These are phyloP conservation scores for Trichogramma pretiosum DNA, from an alignment of 1,140 invertebrate species.

Conservation along the genomic window DNA sequence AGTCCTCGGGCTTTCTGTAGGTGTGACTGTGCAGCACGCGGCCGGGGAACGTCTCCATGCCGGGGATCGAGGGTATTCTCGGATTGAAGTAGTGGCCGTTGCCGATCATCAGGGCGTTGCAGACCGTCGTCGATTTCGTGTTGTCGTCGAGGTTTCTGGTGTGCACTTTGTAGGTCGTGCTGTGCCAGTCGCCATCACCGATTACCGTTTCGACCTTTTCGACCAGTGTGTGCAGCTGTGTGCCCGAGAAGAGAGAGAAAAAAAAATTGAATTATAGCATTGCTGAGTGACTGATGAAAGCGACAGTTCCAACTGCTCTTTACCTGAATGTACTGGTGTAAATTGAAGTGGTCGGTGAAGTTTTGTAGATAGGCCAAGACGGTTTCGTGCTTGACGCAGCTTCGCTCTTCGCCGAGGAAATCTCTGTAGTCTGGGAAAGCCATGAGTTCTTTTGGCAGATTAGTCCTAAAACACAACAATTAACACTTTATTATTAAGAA, in stretches of 20 bases:
- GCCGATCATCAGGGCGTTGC: conserved; percentile 58
- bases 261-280: too few species aligned
- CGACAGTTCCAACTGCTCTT: too few species aligned
- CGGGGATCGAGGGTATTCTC: conserved; percentile 49
- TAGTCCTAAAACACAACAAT: too few species aligned
- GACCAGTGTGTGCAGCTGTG: conserved; percentile 33
- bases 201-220: conserved; percentile 28
- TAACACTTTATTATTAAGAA: too few species aligned
- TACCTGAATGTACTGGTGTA: conserved; percentile 49
- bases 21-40: conserved; percentile 56
- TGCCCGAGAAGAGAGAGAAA: too few species aligned
- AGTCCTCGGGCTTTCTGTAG: conserved; percentile 53
- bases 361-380: conserved; percentile 56
- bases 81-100: conserved; percentile 61
- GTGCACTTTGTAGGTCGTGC: conserved; percentile 31
- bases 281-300: too few species aligned
- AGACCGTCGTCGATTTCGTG: conserved; percentile 29
- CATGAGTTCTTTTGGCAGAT: conserved; percentile 71
- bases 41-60: conserved; percentile 50
- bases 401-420: conserved; percentile 35
- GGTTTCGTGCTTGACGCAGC: conserved; percentile 51
- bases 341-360: conserved; percentile 50
- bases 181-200: conserved; percentile 9
- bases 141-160: conserved; percentile 39
- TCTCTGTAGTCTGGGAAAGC: conserved; percentile 60